Evolutionary conservation across 2,888 invertebrate genomes (phyloP), one percentile per base, ranked within the genome.

Genomic region (Stenolophus ochropezus): DNA sequence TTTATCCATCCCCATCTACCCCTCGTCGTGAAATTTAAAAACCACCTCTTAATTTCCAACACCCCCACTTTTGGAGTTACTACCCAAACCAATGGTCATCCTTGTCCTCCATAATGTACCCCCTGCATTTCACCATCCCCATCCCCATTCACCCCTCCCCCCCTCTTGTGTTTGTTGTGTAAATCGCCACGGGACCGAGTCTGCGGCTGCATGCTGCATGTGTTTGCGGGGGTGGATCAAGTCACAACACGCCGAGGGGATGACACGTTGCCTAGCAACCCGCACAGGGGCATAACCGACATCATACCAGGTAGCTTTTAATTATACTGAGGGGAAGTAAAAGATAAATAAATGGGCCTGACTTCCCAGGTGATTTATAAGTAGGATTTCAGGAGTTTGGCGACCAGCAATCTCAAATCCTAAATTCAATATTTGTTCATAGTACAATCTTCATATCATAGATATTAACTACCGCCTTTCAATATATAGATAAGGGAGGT

Each of bases 111-210:
- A n/a, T 14, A 49, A n/a, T 49, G 42, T 42, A 6, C 42, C n/a
- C 42, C 6, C n/a, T 6, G n/a, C 42, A 1, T 42, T 11, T 42
- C 42, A 42, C 6, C 2, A n/a, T 20, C 8, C 23, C 25, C 61
- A 2, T n/a, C 11, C 20, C 2, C 3, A 23, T n/a, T 11, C 18
- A 23, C 61, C 27, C n/a, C 1, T n/a, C 14, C 61, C 27, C 5
- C 14, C 4, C 25, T 58, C 11, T 58, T 58, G 56, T 58, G 61
- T 61, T 61, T 61, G 61, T 61, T 61, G 61, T 61, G 61, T 61
- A 61, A 61, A 61, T 61, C 61, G 61, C 23, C 23, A 21, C n/a
- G 18, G 20, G 18, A 56, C 20, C 56, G 16, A 18, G 20, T 21
- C 56, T 16, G 56, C 11, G 33, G 33, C 33, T 42, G 3, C 21